Conservation (phyloP, 2,797 vertebrate species). For the Epinephelus malabaricus region DNA sequence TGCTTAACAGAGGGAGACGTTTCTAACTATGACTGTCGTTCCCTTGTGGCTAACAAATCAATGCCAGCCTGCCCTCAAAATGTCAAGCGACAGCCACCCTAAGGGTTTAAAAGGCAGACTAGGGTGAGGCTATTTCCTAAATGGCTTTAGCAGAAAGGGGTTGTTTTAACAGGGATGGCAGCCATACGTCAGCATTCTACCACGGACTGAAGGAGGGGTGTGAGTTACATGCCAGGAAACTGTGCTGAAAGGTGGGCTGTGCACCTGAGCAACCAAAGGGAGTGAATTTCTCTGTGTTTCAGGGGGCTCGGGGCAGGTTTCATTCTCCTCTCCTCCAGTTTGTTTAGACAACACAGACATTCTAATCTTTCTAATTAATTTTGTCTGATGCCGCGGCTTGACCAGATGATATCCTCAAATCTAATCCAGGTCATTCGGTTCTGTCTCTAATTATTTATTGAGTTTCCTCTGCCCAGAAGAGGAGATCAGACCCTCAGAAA, state of each 20-base stretch:
- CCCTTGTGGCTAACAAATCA: slow-evolving; percentile 72
- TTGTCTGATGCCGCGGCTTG: slow-evolving; percentile 62
- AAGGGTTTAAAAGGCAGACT: slow-evolving; percentile 61
- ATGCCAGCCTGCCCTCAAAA: slow-evolving; percentile 78
- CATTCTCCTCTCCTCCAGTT: slow-evolving; percentile 30
- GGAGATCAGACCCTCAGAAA: slow-evolving; percentile 52
- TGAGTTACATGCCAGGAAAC: slow-evolving; percentile 59
- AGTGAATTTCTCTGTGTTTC: slow-evolving; percentile 24
- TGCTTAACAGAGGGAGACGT: slow-evolving; percentile 72
- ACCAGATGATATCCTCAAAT: slow-evolving; percentile 75
- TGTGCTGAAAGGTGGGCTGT: slow-evolving; percentile 48
- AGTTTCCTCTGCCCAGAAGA: slow-evolving; percentile 54
- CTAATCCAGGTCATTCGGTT: slow-evolving; percentile 78
- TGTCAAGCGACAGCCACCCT: slow-evolving; percentile 72
- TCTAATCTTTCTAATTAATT: slow-evolving; percentile 81
- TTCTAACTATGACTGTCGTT: slow-evolving; percentile 63
- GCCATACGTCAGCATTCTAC: slow-evolving; percentile 48
- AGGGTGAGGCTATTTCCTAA: slow-evolving; percentile 68
- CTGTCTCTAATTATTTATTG: slow-evolving; percentile 81
- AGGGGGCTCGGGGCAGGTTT: slow-evolving; percentile 29
- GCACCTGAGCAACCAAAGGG: slow-evolving; percentile 13
- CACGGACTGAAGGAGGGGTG: slow-evolving; percentile 41
- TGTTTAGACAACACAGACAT: slow-evolving; percentile 70
- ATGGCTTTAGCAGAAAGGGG: slow-evolving; percentile 66
- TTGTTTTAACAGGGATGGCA: slow-evolving; percentile 48